A percentile compares a stretch with the other conserved stretches of the same genome.
phyloP scores from a whole-genome alignment of 2,888 invertebrate species.

The Pseudanteris insignis region DNA sequence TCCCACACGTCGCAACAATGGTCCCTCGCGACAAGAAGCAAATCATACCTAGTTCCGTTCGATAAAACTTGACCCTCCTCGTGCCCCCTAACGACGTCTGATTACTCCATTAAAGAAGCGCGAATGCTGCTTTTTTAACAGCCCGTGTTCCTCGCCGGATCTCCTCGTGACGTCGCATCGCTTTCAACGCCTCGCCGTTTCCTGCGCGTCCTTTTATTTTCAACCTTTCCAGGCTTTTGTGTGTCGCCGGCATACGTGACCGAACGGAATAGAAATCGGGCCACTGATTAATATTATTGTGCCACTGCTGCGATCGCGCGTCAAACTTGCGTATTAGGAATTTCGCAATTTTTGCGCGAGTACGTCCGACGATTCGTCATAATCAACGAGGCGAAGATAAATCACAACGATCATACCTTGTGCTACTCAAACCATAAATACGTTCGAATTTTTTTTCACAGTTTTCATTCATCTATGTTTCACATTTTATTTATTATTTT shows the following conservation, averaged over 20 bases:
- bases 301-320: too few species aligned
- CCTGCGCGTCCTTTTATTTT: slow-evolving; percentile 12
- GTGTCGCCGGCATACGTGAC: slow-evolving; percentile 2
- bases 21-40: slow-evolving; percentile 5
- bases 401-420: not conserved
- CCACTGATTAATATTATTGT: slow-evolving; percentile 13
- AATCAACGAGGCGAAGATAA: too few species aligned
- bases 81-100: slow-evolving; percentile 27
- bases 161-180: too few species aligned
- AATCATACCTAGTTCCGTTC: slow-evolving; percentile 35
- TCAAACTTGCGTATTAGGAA: slow-evolving; percentile 2
- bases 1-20: slow-evolving; percentile 23
- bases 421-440: too few species aligned
- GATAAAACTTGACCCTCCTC: slow-evolving; percentile 34
- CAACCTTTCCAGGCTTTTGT: slow-evolving; percentile 3
- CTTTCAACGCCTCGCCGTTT: slow-evolving; percentile 17
- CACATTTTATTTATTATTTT: too few species aligned
- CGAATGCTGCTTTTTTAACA: slow-evolving; percentile 12
- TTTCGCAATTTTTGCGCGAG: too few species aligned
- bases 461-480: too few species aligned
- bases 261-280: slow-evolving; percentile 13
- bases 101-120: slow-evolving; percentile 21
- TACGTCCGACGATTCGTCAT: too few species aligned
- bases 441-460: too few species aligned
- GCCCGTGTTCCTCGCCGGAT: too few species aligned